phyloP scores from a whole-genome alignment of 2,797 vertebrate species.

The Gephyroberyx darwinii region DNA sequence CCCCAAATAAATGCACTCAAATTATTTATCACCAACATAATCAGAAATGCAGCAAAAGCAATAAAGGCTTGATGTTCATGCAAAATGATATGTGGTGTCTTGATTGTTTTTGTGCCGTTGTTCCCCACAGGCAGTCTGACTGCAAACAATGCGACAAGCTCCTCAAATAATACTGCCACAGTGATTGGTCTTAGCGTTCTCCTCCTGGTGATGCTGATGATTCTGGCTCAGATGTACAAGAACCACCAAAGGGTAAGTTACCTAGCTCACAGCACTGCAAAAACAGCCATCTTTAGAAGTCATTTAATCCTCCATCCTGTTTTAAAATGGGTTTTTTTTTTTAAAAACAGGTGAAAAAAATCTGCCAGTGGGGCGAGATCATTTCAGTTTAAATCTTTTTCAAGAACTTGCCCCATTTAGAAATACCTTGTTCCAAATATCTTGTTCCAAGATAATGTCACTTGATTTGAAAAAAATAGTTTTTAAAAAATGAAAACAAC shows the following conservation, averaged over 20 bases:
- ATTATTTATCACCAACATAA: not conserved
- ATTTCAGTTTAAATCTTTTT: too few species aligned
- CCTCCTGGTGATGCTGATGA: slow-evolving; percentile 72
- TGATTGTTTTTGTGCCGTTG: not conserved
- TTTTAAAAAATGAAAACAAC: not conserved
- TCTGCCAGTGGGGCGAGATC: too few species aligned
- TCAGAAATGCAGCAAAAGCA: not conserved
- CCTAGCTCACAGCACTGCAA: not conserved
- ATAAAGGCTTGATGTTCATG: not conserved
- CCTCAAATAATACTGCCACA: slow-evolving; percentile 35
- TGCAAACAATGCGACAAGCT: slow-evolving; percentile 23
- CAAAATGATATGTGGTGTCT: not conserved
- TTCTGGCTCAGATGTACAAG: slow-evolving; percentile 77
- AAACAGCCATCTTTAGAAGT: not conserved
- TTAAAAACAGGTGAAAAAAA: too few species aligned
- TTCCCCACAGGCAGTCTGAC: slow-evolving; percentile 63
- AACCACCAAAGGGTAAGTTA: slow-evolving; percentile 79
- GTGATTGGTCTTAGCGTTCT: slow-evolving; percentile 69
- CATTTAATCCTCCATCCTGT: not conserved
- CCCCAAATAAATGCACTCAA: not conserved
- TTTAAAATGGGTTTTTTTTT: not conserved
- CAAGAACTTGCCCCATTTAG: not conserved
- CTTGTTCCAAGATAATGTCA: slow-evolving; percentile 6
- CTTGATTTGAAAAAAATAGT: too few species aligned
- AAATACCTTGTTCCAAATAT: too few species aligned